A percentile compares a stretch with the other conserved stretches of the same genome.
Conservation (phyloP, 2,888 invertebrate genomes). For the Dastarcus helophoroides region DNA sequence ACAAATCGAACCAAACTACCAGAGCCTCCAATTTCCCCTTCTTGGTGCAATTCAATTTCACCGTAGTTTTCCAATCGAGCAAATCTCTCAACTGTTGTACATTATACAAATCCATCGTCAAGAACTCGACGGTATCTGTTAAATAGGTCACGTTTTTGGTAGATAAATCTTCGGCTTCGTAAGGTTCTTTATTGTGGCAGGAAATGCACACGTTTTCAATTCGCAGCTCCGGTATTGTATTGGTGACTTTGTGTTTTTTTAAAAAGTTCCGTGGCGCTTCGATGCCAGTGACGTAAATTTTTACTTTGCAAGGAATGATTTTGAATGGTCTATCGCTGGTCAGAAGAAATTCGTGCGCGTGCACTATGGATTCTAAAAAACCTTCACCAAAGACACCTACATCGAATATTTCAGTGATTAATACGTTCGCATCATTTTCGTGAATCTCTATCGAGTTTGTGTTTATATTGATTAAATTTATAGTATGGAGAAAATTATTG, state of each 20-base stretch:
- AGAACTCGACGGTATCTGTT: constrained; percentile 44
- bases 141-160: constrained; percentile 44
- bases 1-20: constrained; percentile 62
- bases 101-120: constrained; percentile 54
- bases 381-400: constrained; percentile 69
- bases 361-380: constrained; percentile 51
- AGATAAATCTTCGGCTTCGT: constrained; percentile 58
- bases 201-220: constrained; percentile 29
- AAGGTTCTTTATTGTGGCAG: constrained; percentile 42
- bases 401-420: constrained; percentile 72
- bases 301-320: constrained; percentile 50
- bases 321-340: constrained; percentile 33
- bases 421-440: constrained; percentile 39
- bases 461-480: constrained; percentile 49
- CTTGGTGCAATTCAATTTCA: constrained; percentile 34
- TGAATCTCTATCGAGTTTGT: constrained; percentile 36
- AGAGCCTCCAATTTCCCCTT: constrained; percentile 51
- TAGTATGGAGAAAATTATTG: constrained; percentile 26
- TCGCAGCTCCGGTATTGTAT: constrained; percentile 18
- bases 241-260: constrained; percentile 37
- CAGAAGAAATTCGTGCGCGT: constrained; percentile 57
- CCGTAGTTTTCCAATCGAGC: too few species aligned
- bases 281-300: constrained; percentile 52
- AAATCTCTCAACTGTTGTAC: constrained; percentile 37
- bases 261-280: too few species aligned